Conservation (phyloP, 2,113 vertebrate species). For the Cheirogaleus medius region DNA sequence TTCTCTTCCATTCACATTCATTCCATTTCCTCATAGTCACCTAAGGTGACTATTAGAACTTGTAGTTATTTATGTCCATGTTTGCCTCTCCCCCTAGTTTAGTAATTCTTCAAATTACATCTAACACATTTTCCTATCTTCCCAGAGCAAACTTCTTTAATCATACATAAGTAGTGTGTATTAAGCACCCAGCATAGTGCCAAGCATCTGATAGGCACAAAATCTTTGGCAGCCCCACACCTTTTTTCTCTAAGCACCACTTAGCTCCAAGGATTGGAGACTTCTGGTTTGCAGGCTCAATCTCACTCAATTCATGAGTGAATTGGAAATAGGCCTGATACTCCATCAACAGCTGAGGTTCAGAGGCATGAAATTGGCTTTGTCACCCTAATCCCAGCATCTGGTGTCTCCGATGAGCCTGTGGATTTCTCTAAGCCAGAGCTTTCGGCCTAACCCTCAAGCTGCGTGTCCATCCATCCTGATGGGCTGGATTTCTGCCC, state of each 20-base stretch:
- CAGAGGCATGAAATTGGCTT: neutral
- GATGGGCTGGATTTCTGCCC: neutral
- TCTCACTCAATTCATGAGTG: neutral
- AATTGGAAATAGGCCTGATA: neutral
- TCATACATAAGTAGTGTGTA: neutral
- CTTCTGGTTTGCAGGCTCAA: neutral
- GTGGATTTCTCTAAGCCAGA: neutral
- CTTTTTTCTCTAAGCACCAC: neutral
- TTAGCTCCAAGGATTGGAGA: neutral
- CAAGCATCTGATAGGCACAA: neutral
- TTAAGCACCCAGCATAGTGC: neutral
- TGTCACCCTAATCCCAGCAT: neutral
- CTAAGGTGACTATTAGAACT: neutral
- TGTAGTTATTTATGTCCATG: neutral
- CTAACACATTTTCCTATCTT: neutral
- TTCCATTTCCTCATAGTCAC: neutral
- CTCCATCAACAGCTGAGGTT: neutral
- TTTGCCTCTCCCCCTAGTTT: neutral
- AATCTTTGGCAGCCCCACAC: neutral
- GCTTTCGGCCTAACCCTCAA: neutral
- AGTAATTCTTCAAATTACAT: slow-evolving; percentile 16
- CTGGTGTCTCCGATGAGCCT: neutral
- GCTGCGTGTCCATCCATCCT: neutral
- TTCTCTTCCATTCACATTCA: neutral
- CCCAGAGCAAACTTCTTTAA: neutral